A percentile compares a stretch with the other conserved stretches of the same genome.
phyloP scores from a whole-genome alignment of 2,113 vertebrate genomes.

The Anseranas semipalmata region DNA sequence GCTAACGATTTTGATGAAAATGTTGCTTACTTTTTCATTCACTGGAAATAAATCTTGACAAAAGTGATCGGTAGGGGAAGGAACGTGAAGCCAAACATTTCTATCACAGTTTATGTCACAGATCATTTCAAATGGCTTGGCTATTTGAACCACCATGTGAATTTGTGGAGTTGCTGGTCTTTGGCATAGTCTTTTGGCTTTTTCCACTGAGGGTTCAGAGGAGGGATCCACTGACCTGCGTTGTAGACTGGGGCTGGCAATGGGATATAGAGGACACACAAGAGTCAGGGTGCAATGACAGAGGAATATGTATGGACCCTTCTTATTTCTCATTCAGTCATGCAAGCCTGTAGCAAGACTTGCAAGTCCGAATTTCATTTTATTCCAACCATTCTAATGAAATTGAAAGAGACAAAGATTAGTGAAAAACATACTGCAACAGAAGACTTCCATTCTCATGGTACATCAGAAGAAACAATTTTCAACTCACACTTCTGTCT shows the following conservation, averaged over 20 bases:
- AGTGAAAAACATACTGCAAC: neutral
- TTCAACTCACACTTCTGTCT: neutral
- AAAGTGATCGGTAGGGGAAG: neutral
- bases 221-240: neutral
- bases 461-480: neutral
- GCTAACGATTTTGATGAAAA: neutral
- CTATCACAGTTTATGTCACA: neutral
- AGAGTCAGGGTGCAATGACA: neutral
- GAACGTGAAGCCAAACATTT: neutral
- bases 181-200: neutral
- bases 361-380: neutral
- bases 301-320: accelerated
- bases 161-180: neutral
- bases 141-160: neutral
- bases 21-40: neutral
- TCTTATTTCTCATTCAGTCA: neutral
- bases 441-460: neutral
- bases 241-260: neutral
- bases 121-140: neutral
- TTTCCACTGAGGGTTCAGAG: neutral
- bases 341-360: neutral
- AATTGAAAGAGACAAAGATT: neutral
- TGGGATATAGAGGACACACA: accelerated
- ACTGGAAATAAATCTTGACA: neutral
- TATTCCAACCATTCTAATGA: neutral